phyloP scores from a whole-genome alignment of 1,140 invertebrate genomes.

The Oncopeltus fasciatus region DNA sequence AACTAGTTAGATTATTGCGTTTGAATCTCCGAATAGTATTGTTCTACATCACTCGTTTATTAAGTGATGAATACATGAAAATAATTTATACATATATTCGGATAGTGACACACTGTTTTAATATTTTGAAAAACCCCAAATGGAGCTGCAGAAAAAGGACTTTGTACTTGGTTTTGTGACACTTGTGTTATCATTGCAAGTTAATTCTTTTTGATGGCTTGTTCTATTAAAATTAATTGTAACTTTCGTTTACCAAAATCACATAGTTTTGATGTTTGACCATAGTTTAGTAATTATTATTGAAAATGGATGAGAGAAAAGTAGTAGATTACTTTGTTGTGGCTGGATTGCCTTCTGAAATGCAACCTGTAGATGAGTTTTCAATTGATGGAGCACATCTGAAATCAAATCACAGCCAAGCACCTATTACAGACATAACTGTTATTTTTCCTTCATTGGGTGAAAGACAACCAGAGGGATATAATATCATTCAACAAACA shows the following conservation, averaged over 20 bases:
- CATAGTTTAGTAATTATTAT: not conserved
- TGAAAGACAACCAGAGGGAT: conserved; percentile 70
- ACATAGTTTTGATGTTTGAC: not conserved
- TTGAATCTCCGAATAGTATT: too few species aligned
- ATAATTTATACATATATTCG: too few species aligned
- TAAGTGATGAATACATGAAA: too few species aligned
- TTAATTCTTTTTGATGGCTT: too few species aligned
- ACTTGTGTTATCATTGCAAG: too few species aligned
- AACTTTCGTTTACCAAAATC: too few species aligned
- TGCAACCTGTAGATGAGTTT: conserved; percentile 64
- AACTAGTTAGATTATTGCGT: not conserved
- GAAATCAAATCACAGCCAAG: conserved; percentile 44
- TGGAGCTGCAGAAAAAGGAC: too few species aligned
- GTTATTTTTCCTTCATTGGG: conserved; percentile 81
- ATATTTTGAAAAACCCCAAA: too few species aligned
- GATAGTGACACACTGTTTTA: too few species aligned
- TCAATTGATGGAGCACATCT: conserved; percentile 63
- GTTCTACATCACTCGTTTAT: too few species aligned
- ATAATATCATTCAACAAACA: conserved; percentile 66
- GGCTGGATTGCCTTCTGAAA: conserved; percentile 75
- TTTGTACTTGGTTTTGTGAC: too few species aligned
- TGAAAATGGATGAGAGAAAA: conserved; percentile 59
- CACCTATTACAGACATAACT: conserved; percentile 88
- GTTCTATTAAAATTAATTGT: too few species aligned
- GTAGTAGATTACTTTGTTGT: conserved; percentile 95